Evolutionary conservation across 2,888 invertebrate species (phyloP), one percentile per base, ranked within the genome.

Genomic region (Cantharis rufa): DNA sequence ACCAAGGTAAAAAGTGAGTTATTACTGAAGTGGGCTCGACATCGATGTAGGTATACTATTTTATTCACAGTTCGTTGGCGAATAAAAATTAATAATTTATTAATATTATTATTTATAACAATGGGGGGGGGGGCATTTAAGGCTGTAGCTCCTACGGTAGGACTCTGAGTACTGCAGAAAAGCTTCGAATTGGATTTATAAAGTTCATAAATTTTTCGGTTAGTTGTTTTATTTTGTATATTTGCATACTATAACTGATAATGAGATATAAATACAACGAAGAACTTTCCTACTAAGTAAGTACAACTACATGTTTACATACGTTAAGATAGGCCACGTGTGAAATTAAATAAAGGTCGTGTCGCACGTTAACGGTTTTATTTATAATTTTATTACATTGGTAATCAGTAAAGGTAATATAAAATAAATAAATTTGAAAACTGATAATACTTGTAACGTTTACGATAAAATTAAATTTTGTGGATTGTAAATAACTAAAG

Each of bases 341-440:
- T 80, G 81, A 81, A 80, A 79, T 80, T 81, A 80, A 81, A 81
- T 79, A 81, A 75, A 72, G 72, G 73, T 74, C 71, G 63, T 77
- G 73, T 81, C 81, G 74, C 81, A 81, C 81, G 81, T 78, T 80
- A 71, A 75, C 70, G 70, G 48, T 48, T 48, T 48, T 48, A 48
- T 48, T 48, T 48, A 48, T 48, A 48, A n/a, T 48, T 48, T 48
- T 48, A 48, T 48, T 48, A 48, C 48, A n/a, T 48, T 48, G 48
- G 48, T 48, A 48, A 48, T 48, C 48, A 48, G 48, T 48, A n/a
- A 48, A 48, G 48, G 48, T 48, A 48, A 48, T 48, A 48, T 48
- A 48, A 48, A 48, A 48, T 48, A 48, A 48, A 48, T 48, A 48
- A 48, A 48, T 48, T 48, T 48, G 48, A 48, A 48, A 48, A 48